Evolutionary conservation across 2,888 invertebrate genomes (phyloP), one percentile per base, ranked within the genome.

Genomic region (Parthenolecanium corni): DNA sequence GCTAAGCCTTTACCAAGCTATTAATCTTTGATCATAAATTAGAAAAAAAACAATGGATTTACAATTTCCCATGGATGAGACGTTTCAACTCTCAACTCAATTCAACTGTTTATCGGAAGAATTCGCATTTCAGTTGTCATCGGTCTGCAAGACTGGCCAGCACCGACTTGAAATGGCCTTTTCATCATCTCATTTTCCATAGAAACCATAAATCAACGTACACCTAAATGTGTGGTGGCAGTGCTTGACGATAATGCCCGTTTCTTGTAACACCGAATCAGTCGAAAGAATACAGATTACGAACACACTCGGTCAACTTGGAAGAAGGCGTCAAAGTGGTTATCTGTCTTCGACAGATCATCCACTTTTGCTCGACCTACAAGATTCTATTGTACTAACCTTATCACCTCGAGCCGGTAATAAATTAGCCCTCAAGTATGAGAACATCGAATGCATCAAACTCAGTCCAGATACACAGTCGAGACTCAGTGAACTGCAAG

Each of bases 251-350:
- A 53, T 53, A 38, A 53, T 53, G 53, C 21, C 14, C 36, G 38
- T 53, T 53, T 53, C 53, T 53, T 38, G 38, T 53, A 20, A 53
- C 21, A 38, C 53, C 53, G 38, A 36, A 31, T 53, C n/a, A 53
- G 38, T 36, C 36, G 21, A 18, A 6, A 38, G 20, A 20, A 52
- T 52, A 52, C 25, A 40, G 1, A 20, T n/a, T 4, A 40, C 53
- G 38, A 53, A 53, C 3, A 21, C 53, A 40, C 31, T 9, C 31
- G 31, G 31, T 31, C 31, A 31, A 9, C 31, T 40, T 40, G 53
- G 53, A 53, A 53, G 16, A 36, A 36, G 53, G 53, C 53, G 53
- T 53, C 53, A 53, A 38, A 38, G n/a, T 4, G 38, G 21, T 9
- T 38, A 53, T 3, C 18, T 6, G 40, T 16, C 16, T n/a, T 16